Conservation (phyloP, 2,113 vertebrate genomes). For the Cyanoramphus novaezelandiae region DNA sequence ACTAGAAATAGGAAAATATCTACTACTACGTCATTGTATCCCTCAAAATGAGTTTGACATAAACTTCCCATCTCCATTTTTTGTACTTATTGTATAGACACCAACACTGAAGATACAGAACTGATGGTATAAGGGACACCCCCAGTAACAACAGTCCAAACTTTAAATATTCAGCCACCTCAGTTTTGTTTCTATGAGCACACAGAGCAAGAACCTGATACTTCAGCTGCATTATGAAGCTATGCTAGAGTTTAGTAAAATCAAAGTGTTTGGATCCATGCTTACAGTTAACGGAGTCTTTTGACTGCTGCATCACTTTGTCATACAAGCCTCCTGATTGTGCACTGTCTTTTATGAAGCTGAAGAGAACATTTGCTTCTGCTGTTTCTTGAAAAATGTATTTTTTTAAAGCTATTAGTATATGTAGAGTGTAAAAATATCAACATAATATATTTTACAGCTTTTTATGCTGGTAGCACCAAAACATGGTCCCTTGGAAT, state of each 20-base stretch:
- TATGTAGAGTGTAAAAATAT: background rate
- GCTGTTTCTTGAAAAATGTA: constrained; percentile 81
- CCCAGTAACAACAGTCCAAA: background rate
- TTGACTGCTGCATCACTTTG: constrained; percentile 73
- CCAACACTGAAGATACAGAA: background rate
- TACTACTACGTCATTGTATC: background rate
- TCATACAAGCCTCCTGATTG: constrained; percentile 77
- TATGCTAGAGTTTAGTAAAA: background rate
- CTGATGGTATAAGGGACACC: background rate
- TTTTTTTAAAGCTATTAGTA: background rate
- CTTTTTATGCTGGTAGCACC: background rate
- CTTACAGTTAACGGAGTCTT: constrained; percentile 82
- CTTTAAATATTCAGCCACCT: background rate
- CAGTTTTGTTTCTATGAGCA: background rate
- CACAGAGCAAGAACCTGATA: background rate
- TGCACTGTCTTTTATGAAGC: constrained; percentile 81
- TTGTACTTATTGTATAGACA: background rate
- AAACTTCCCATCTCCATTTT: background rate
- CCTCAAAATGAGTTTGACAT: background rate
- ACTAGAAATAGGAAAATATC: background rate
- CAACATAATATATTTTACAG: background rate
- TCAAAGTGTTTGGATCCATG: background rate
- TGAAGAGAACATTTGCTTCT: constrained; percentile 87
- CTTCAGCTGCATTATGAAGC: background rate
- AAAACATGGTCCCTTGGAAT: fast-evolving